Evolutionary conservation across 2,113 vertebrate genomes (phyloP), one percentile per base, ranked within the genome.

Genomic region (Garra rufa): DNA sequence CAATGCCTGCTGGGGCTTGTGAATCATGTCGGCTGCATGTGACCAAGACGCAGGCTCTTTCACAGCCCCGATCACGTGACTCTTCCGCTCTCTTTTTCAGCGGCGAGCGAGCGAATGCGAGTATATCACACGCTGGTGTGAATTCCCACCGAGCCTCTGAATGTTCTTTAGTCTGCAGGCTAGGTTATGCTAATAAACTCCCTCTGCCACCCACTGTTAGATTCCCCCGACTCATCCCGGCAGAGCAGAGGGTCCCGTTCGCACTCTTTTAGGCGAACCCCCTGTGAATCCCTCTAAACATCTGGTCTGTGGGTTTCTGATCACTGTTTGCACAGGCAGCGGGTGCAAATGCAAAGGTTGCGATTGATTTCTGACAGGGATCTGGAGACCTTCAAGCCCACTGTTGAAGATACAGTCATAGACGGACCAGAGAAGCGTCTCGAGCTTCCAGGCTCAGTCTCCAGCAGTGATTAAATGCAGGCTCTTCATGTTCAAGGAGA

Each of bases 41-140:
- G 87, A 71, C 84, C 50, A 65, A 79, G 77, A 73, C 19, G 26
- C 67, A 41, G 81, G 48, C 75, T 80, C 59, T 74, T 71, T 81
- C 70, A 81, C 78, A 82, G 80, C 43, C 21, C 34, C 26, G 28
- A 73, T 83, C 75, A 85, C 14, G 65, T 83, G 80, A 83, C 76
- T 46, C 65, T 71, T 38, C 28, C 13, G 4, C 46, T 70, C 30
- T 48, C 77, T 85, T 75, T 61, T 52, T 70, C 34, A 81, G 38
- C 14, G 30, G 26, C 19, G 30, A 30, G 75, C 17, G 19, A 69
- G 76, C 9, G 76, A 82, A 73, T 82, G 61, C 30, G 78, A 48
- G 80, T 82, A 82, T 44, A 85, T 87, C 63, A 76, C 79, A 85
- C 28, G 26, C 38, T 82, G 85, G 75, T 87, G 87, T 85, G 87